Percentiles rank a stretch among this genome's conserved stretches.
Evolutionary conservation across 2,113 vertebrate species (phyloP).

Genomic region (Asarcornis scutulata): DNA sequence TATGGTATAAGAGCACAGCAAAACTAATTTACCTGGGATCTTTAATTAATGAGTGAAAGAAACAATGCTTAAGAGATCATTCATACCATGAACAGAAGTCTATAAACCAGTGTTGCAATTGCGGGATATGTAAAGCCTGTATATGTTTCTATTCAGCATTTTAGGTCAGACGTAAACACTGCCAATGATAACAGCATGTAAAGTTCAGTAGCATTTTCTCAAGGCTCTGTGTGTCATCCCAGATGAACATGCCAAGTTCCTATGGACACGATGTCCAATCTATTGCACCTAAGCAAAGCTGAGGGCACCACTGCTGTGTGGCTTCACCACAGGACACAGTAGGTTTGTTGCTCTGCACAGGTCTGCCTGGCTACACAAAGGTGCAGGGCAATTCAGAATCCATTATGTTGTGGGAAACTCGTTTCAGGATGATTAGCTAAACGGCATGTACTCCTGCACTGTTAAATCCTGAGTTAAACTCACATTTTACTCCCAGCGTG

Average conservation of each 20-base stretch:
- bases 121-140: not conserved
- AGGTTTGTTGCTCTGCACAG: not conserved
- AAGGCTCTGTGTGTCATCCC: not conserved
- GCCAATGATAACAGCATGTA: not conserved
- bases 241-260: not conserved
- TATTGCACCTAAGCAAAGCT: not conserved
- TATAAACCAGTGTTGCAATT: not conserved
- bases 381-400: not conserved
- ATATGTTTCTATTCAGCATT: not conserved
- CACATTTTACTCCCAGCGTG: slow-evolving; percentile 8
- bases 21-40: not conserved
- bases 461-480: slow-evolving; percentile 23
- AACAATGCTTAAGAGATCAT: not conserved
- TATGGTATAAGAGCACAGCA: not conserved
- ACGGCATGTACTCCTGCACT: not conserved
- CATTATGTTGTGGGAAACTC: not conserved
- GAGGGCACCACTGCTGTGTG: not conserved
- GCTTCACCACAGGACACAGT: not conserved
- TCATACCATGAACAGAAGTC: not conserved
- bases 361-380: not conserved
- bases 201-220: not conserved
- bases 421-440: slow-evolving; percentile 3
- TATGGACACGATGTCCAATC: not conserved
- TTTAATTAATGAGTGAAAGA: not conserved
- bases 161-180: not conserved